Base-by-base conservation (phyloP, 2,797 vertebrate species). In the Betta splendens region DNA sequence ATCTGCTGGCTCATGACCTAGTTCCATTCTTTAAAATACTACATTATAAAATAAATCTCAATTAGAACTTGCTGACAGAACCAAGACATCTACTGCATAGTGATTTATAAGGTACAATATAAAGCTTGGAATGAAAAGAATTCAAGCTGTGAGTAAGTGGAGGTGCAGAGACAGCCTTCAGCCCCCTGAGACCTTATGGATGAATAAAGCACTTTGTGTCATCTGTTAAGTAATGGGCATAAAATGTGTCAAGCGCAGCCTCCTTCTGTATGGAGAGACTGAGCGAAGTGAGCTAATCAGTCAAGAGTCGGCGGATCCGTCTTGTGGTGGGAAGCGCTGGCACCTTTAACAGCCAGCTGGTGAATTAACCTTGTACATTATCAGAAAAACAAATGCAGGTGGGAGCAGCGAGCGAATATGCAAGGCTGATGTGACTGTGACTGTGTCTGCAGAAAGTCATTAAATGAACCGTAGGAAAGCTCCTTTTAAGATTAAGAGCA, bases 1-100 rank as follows among this genome's bases (percentile, higher is more conserved):
- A 59, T 74, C 47, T 75, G 53, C 47, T 45, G 59, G 47, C 64
- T 77, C 32, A 13, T 45, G 35, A 38, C 10, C 17, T 17, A 22
- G 25, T 51, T 37, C 55, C 21, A 67, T 49, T 2, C 1, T 23
- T 6, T 33, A 13, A 55, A 51, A 9, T 15, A 32, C 11, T n/a
- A 15, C 6, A 48, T 16, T 22, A 7, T 38, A 28, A 29, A n/a
- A 15, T 18, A 15, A 42, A 62, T 49, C 20, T 50, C 42, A 52
- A 53, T 16, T 50, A 32, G 20, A 58, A 10, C 23, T 10, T 11
- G 29, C 22, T 42, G 36, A 48, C 28, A 10, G 7, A 16, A 4
- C 3, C 16, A 37, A 45, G 35, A 13, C 20, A 17, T 13, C 15
- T 9, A 42, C 18, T 25, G 6, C 17, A 32, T n/a, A 36, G 20